These are phyloP conservation scores for Montifringilla adamsi DNA, from an alignment of 2,113 vertebrate species.

Conservation along the genomic window DNA sequence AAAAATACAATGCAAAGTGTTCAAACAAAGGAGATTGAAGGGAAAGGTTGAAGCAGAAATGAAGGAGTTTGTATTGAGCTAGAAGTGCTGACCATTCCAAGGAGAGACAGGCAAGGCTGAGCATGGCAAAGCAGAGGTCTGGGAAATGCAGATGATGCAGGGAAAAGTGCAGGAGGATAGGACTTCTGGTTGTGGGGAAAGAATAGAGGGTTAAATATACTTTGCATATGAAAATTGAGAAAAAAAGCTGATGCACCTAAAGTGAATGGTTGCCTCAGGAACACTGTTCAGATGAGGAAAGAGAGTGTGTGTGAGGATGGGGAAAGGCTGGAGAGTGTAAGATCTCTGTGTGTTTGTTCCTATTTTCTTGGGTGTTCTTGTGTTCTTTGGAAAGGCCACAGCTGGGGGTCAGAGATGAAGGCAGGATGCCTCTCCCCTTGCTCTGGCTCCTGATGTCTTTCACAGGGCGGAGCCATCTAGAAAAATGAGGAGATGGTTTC, in stretches of 20 bases:
- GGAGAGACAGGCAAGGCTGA: background rate
- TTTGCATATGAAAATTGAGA: background rate
- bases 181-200: background rate
- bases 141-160: background rate
- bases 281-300: accelerated
- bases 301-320: accelerated
- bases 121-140: background rate
- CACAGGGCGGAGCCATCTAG: background rate
- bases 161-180: background rate
- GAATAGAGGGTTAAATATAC: background rate
- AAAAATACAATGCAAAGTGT: background rate
- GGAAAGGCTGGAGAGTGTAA: background rate
- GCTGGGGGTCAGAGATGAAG: background rate
- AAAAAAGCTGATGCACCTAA: background rate
- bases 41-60: background rate
- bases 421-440: background rate
- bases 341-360: background rate
- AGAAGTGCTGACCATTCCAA: background rate
- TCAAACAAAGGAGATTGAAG: background rate
- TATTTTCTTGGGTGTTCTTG: background rate
- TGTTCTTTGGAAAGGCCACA: background rate
- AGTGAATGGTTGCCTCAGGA: background rate
- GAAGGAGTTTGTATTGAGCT: background rate
- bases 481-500: background rate
- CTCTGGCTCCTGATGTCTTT: background rate